Base-by-base conservation (phyloP, 2,113 vertebrate species). In the Pelusios castaneus region DNA sequence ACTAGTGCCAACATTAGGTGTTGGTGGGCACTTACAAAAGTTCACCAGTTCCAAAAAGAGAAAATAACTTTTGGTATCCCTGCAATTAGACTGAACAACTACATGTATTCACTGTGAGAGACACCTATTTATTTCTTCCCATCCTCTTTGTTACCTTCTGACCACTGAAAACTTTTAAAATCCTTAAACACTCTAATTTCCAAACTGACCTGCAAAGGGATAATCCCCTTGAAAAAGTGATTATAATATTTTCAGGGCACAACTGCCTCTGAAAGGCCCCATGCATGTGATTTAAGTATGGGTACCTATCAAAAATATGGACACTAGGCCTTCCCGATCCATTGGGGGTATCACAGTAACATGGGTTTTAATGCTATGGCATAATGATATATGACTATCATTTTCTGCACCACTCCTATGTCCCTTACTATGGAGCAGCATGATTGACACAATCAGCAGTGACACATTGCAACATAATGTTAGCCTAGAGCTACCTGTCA, bases 381-480 rank as follows among this genome's bases (percentile, higher is more conserved):
- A 31, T 83, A 96, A 82, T 76, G 84, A 67, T 67, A 80, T 88
- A 83, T 52, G 31, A 51, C 10, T 67, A 83, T 91, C 80, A 88
- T 41, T 92, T 56, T 63, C 41, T 88, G 60, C 76, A 93, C 67
- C 94, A 60, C 84, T 93, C 56, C 80, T 70, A n/a, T 10, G 79
- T 82, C 60, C 87, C 43, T 92, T 95, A 4, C 67, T 82, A 70
- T 67, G 75, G 60, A 86, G 31, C 54, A 41, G 51, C 13, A 7
- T 95, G 92, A 96, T 88, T 96, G 95, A 96, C 87, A 92, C 67
- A 90, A 95, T 8, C 80, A 91, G 52, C 8, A 90, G 58, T 89
- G 88, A 84, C 82, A 95, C 55, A 90, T 85, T 88, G 88, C 78
- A 89, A 92, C 21, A 92, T 41, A 96, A 38, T 14, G 12, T 76